A percentile compares a stretch with the other conserved stretches of the same genome.
These are phyloP conservation scores for Calypte anna DNA, from an alignment of 2,113 vertebrate species.

Conservation along the genomic window DNA sequence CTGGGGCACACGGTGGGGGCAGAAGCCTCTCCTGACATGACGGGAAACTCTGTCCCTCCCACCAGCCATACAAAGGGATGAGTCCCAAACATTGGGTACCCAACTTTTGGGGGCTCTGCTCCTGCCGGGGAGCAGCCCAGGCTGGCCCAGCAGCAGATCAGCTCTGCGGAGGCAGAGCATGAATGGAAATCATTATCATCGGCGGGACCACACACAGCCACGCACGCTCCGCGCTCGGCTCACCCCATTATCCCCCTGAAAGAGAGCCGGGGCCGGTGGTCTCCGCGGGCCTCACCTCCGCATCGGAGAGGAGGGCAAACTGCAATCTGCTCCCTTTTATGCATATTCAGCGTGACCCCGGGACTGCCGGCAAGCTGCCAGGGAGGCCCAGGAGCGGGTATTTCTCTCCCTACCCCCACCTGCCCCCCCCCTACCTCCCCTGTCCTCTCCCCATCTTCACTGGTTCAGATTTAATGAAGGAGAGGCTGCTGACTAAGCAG, in stretches of 20 bases:
- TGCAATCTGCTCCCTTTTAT: slow-evolving; percentile 60
- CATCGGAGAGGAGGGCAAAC: slow-evolving; percentile 19
- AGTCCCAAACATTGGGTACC: neutral
- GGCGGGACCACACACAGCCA: slow-evolving; percentile 52
- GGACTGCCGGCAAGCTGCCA: slow-evolving; percentile 42
- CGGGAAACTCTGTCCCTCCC: neutral
- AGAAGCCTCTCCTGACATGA: neutral
- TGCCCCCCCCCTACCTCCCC: neutral
- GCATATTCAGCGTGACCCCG: slow-evolving; percentile 48
- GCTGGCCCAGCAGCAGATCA: neutral
- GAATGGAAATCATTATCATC: slow-evolving; percentile 62
- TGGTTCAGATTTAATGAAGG: neutral
- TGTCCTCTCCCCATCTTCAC: neutral
- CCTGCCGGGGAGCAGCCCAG: neutral
- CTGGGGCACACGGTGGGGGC: accelerated
- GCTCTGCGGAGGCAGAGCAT: neutral
- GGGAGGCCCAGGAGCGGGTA: slow-evolving; percentile 4
- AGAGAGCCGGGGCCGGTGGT: slow-evolving; percentile 28
- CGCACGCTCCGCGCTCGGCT: neutral
- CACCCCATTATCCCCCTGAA: slow-evolving; percentile 58
- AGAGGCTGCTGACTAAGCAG: neutral
- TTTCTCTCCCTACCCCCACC: neutral
- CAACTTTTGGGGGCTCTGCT: neutral
- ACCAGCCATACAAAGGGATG: neutral
- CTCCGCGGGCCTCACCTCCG: slow-evolving; percentile 37